phyloP scores from a whole-genome alignment of 2,888 invertebrate species.

The Cryptosula pallasiana region DNA sequence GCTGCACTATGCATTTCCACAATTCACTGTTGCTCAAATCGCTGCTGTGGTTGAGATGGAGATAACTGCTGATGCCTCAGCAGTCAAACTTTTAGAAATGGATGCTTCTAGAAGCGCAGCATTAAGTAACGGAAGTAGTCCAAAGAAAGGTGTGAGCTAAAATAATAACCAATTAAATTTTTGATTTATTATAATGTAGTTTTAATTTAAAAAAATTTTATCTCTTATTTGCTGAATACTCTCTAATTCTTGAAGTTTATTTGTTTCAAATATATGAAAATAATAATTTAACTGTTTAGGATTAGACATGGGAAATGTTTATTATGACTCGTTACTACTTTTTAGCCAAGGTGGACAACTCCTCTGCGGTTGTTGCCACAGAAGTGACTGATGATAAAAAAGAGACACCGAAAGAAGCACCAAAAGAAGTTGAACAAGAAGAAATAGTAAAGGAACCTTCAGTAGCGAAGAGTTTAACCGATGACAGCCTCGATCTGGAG shows the following conservation, averaged over 20 bases:
- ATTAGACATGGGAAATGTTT: too few species aligned
- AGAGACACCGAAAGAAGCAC: neutral
- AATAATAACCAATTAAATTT: too few species aligned
- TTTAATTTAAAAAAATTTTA: too few species aligned
- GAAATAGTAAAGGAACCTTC: neutral
- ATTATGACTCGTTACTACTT: too few species aligned
- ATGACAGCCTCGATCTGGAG: neutral
- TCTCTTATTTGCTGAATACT: too few species aligned
- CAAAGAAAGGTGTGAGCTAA: neutral
- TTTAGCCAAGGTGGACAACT: too few species aligned
- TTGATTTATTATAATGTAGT: too few species aligned
- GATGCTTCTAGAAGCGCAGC: neutral
- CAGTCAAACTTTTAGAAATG: slow-evolving; percentile 14
- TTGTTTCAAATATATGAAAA: too few species aligned
- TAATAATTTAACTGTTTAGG: too few species aligned
- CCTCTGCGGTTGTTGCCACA: too few species aligned
- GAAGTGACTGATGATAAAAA: neutral
- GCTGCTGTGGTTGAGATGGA: slow-evolving; percentile 16
- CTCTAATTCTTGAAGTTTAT: too few species aligned
- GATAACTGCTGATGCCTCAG: slow-evolving; percentile 11
- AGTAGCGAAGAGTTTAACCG: neutral
- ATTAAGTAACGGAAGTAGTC: neutral
- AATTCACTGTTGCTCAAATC: slow-evolving; percentile 19
- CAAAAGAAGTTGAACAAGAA: neutral
- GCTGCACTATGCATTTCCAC: slow-evolving; percentile 15